Conservation (phyloP, 1,140 invertebrate genomes). For the Lethocerus indicus region DNA sequence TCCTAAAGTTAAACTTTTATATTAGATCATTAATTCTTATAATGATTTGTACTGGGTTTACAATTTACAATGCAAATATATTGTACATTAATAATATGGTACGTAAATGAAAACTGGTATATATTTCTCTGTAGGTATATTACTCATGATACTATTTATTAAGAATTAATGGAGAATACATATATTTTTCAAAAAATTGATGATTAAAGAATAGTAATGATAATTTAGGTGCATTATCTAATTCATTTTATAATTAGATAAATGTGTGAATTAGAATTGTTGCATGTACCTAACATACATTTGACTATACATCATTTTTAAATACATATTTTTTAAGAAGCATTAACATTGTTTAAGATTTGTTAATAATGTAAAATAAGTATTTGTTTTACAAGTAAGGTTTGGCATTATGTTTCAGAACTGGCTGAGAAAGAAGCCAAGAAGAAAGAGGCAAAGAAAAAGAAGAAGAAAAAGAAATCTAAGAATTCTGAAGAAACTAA, state of each 20-base stretch:
- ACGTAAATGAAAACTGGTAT: background rate
- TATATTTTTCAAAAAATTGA: too few relatives aligned
- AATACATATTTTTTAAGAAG: background rate
- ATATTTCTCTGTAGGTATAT: too few relatives aligned
- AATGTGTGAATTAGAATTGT: background rate
- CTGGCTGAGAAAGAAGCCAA: constrained; percentile 15
- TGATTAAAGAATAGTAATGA: too few relatives aligned
- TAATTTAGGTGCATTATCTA: too few relatives aligned
- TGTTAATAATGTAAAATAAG: background rate
- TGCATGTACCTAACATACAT: background rate
- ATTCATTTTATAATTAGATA: background rate
- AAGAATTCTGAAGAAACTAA: background rate
- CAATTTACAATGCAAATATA: background rate
- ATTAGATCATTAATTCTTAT: background rate
- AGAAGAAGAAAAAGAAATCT: constrained; percentile 22
- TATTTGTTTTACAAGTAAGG: background rate
- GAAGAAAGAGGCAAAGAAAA: constrained; percentile 23
- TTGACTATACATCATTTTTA: background rate
- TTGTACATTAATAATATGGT: background rate
- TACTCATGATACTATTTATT: too few relatives aligned
- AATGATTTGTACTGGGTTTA: background rate
- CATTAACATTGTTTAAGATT: background rate
- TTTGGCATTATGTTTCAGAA: constrained; percentile 4
- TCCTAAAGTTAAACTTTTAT: background rate
- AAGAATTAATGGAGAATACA: too few relatives aligned